Percentiles rank a stretch among this genome's conserved stretches.
phyloP scores from a whole-genome alignment of 2,797 vertebrate species.

The Rhinophrynus dorsalis region DNA sequence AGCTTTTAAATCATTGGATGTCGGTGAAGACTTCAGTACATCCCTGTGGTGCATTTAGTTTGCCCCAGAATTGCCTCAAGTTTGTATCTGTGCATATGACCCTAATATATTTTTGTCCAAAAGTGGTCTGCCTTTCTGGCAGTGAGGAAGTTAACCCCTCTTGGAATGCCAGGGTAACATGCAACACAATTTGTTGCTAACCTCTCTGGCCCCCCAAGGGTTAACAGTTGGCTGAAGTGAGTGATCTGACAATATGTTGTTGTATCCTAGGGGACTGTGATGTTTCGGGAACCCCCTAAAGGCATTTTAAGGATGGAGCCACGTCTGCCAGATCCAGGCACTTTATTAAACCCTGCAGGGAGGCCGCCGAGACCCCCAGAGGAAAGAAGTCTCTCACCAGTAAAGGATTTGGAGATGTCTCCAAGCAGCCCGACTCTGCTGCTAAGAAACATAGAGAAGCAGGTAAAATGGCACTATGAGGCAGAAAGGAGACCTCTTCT shows the following conservation, averaged over 20 bases:
- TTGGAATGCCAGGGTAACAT: too few relatives aligned
- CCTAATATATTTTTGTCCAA: too few relatives aligned
- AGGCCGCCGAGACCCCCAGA: conserved; percentile 62
- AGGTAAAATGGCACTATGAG: conserved; percentile 70
- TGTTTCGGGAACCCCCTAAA: conserved; percentile 81
- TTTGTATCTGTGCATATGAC: too few relatives aligned
- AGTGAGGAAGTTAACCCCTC: too few relatives aligned
- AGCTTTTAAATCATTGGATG: too few relatives aligned
- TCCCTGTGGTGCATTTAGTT: too few relatives aligned
- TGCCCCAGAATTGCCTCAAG: too few relatives aligned
- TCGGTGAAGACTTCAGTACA: too few relatives aligned
- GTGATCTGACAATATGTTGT: conserved; percentile 62
- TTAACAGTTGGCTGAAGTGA: conserved; percentile 39
- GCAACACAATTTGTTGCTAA: too few relatives aligned
- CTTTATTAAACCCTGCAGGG: conserved; percentile 70
- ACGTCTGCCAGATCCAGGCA: conserved; percentile 73
- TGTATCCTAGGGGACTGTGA: conserved; percentile 78
- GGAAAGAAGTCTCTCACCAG: conserved; percentile 67
- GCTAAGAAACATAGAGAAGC: conserved; percentile 91
- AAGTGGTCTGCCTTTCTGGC: too few relatives aligned
- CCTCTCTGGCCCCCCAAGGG: too few relatives aligned
- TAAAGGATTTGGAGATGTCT: conserved; percentile 81
- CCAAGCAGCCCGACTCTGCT: conserved; percentile 88
- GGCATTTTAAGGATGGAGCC: conserved; percentile 78
- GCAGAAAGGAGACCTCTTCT: conserved; percentile 27